These are phyloP conservation scores for Dyspetes luteomarginatus DNA, from an alignment of 2,888 invertebrate genomes.

Conservation along the genomic window DNA sequence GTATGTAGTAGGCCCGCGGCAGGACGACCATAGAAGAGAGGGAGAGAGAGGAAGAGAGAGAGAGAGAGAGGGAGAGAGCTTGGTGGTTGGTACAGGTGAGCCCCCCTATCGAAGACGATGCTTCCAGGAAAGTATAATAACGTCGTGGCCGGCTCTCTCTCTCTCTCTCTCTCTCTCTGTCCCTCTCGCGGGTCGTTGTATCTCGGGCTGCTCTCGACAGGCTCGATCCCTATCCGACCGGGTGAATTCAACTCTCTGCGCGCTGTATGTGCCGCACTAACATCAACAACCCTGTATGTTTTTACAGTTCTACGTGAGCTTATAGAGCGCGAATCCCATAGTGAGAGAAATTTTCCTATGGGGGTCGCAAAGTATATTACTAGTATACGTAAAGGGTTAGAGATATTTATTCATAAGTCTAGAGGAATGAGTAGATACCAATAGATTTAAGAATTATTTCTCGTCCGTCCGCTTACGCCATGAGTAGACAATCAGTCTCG, in stretches of 20 bases:
- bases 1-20: slow-evolving; percentile 56
- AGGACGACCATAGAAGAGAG: slow-evolving; percentile 41
- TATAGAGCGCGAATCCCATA: slow-evolving; percentile 22
- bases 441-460: slow-evolving; percentile 39
- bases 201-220: slow-evolving; percentile 58
- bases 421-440: slow-evolving; percentile 16
- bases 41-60: no score
- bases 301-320: slow-evolving; percentile 36
- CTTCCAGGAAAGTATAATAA: slow-evolving; percentile 66
- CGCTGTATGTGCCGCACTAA: background rate
- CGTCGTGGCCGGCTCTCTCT: slow-evolving; percentile 51
- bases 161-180: background rate
- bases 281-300: slow-evolving; percentile 45
- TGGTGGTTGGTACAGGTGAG: slow-evolving; percentile 48
- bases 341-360: slow-evolving; percentile 42
- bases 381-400: background rate
- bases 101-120: slow-evolving; percentile 58
- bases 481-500: slow-evolving; percentile 57
- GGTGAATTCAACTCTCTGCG: slow-evolving; percentile 35
- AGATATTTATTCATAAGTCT: slow-evolving; percentile 28
- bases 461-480: slow-evolving; percentile 34
- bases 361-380: slow-evolving; percentile 40
- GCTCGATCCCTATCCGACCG: slow-evolving; percentile 62
- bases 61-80: slow-evolving; percentile 11
- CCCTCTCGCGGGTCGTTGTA: slow-evolving; percentile 26